These are phyloP conservation scores for Dallia pectoralis DNA, from an alignment of 2,797 vertebrate genomes.

Conservation along the genomic window DNA sequence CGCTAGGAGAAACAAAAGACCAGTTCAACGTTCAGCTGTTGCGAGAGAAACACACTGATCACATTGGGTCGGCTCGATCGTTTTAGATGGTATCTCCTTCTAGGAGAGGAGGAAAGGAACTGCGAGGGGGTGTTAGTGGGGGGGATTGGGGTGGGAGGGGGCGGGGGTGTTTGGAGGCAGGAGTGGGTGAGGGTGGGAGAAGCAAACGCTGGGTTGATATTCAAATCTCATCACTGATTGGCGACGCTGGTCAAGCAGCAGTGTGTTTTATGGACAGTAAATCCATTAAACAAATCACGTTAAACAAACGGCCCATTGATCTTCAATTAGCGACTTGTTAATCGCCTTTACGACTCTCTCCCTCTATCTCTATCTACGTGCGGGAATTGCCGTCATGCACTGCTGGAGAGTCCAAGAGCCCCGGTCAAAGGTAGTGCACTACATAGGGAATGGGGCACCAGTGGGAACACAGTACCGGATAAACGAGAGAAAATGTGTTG, in stretches of 20 bases:
- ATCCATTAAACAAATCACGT: slow-evolving; percentile 73
- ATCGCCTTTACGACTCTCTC: slow-evolving; percentile 35
- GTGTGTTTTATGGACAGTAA: slow-evolving; percentile 59
- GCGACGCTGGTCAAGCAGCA: slow-evolving; percentile 57
- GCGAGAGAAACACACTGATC: not conserved
- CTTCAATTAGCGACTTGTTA: slow-evolving; percentile 68
- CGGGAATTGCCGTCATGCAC: not conserved
- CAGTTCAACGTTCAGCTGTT: not conserved
- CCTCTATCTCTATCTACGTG: not conserved
- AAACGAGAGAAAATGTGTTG: too few relatives aligned
- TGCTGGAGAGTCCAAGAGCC: not conserved
- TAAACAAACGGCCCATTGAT: slow-evolving; percentile 66
- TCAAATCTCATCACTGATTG: slow-evolving; percentile 52
- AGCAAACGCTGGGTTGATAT: slow-evolving; percentile 28
- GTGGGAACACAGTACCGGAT: too few relatives aligned
- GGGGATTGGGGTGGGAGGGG: not conserved
- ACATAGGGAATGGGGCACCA: not conserved
- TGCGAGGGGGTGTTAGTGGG: not conserved
- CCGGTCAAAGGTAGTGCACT: not conserved
- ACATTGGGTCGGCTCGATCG: slow-evolving; percentile 62
- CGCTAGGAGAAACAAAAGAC: not conserved
- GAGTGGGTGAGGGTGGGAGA: not conserved
- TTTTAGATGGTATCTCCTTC: slow-evolving; percentile 66
- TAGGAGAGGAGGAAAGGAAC: slow-evolving; percentile 47
- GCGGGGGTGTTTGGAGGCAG: not conserved